Evolutionary conservation across 2,888 invertebrate species (phyloP), one percentile per base, ranked within the genome.

Genomic region (Antitype chi): DNA sequence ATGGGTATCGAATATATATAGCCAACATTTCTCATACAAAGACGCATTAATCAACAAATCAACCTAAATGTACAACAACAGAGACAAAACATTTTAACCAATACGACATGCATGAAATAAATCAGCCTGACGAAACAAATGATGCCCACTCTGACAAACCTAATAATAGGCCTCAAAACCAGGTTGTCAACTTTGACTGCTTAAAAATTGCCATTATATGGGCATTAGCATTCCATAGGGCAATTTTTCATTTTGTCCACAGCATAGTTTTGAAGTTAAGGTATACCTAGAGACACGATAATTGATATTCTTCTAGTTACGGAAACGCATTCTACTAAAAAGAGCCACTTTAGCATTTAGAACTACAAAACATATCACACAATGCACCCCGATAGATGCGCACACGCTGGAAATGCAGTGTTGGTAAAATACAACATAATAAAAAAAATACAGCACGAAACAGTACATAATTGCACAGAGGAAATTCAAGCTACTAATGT

Each of bases 311-410:
- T 87, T 0, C 60, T 89, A 11, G 77, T 88, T 13, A 80, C 85
- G 7, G 88, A 87, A 76, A 84, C 87, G 3, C 86, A 88, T 47
- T 81, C 82, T 25, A 88, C 85, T 3, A 43, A 68, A 6, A 81
- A 74, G 52, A 84, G 66, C 47, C 55, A 71, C 15, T 64, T 88
- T 49, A 70, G 63, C 0, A 80, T 88, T 38, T 67, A 64, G 11
- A 72, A 73, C 1, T 89, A 87, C 60, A 76, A 43, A 17, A 52
- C 85, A 0, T 87, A 90, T 55, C n/a, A 64, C 4, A 88, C 88
- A 4, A 83, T 76, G n/a, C 88, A 90, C 47, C 88, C 89, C 0
- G 87, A 88, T 79, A 87, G 88, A 2, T 85, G 53, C 17, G 84
- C 86, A 17, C 86, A 88, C 67, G 88, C 72, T 13, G 87, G 88